These are phyloP conservation scores for Pteromalus puparum DNA, from an alignment of 1,140 invertebrate genomes.

Conservation along the genomic window DNA sequence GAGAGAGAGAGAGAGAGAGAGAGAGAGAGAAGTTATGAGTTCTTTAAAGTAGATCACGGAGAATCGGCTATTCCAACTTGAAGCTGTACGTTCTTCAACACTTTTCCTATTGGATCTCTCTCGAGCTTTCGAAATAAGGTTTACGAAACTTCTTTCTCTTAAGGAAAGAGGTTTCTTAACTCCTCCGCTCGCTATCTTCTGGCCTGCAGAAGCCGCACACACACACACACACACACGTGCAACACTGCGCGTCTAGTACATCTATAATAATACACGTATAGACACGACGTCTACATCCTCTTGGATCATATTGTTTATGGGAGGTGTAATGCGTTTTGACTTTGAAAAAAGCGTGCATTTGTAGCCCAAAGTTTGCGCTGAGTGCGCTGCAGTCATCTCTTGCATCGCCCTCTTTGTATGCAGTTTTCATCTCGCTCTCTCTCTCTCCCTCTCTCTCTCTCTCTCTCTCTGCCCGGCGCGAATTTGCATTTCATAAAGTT, in stretches of 20 bases:
- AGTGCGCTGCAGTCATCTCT: neutral
- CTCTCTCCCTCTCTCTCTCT: neutral
- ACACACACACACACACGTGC: neutral
- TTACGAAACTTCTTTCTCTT: constrained; percentile 31
- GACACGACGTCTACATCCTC: neutral
- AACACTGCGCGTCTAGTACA: too few species aligned
- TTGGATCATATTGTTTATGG: neutral
- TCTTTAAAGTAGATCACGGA: constrained; percentile 34
- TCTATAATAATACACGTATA: too few species aligned
- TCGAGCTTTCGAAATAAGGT: constrained; percentile 36
- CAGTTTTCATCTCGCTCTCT: neutral
- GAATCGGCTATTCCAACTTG: constrained; percentile 9
- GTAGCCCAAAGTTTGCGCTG: too few species aligned
- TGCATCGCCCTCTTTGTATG: neutral
- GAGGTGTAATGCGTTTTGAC: neutral
- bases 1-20: too few species aligned
- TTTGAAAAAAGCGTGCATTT: neutral
- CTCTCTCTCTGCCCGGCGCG: neutral
- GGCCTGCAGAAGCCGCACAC: neutral
- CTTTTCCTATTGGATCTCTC: constrained; percentile 13
- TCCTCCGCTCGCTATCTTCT: neutral
- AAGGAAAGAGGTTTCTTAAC: constrained; percentile 1
- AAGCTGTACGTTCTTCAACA: constrained; percentile 32
- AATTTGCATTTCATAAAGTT: constrained; percentile 13
- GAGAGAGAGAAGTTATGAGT: constrained; percentile 18